Evolutionary conservation across 2,113 vertebrate species (phyloP).

Genomic region (Entomyzon cyanotis): DNA sequence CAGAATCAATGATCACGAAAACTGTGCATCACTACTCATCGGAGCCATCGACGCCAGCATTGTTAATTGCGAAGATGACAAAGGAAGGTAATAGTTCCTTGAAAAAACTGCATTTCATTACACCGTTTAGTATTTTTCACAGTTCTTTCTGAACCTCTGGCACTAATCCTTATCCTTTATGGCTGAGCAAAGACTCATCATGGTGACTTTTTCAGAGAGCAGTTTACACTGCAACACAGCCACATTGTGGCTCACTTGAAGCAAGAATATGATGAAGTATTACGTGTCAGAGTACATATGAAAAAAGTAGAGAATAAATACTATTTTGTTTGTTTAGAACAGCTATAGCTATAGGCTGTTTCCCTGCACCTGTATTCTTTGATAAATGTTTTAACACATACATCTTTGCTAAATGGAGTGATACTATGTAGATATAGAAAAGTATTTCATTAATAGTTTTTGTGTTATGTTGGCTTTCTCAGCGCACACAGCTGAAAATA

Average conservation of each 20-base stretch:
- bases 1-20: constrained; percentile 92
- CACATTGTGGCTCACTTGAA: background rate
- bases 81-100: constrained; percentile 82
- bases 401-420: background rate
- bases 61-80: constrained; percentile 86
- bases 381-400: background rate
- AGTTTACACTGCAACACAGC: background rate
- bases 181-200: background rate
- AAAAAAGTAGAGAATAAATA: background rate
- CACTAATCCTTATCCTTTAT: background rate
- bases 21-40: constrained; percentile 89
- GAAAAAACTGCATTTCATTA: background rate
- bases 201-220: background rate
- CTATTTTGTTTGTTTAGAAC: background rate
- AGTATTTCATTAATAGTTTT: background rate
- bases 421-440: background rate
- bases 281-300: background rate
- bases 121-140: background rate
- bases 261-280: background rate
- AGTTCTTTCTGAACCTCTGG: background rate
- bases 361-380: background rate
- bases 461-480: background rate
- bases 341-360: background rate
- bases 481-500: background rate
- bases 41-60: constrained; percentile 91